Conservation (phyloP, 2,113 vertebrate genomes). For the Electrona antarctica region DNA sequence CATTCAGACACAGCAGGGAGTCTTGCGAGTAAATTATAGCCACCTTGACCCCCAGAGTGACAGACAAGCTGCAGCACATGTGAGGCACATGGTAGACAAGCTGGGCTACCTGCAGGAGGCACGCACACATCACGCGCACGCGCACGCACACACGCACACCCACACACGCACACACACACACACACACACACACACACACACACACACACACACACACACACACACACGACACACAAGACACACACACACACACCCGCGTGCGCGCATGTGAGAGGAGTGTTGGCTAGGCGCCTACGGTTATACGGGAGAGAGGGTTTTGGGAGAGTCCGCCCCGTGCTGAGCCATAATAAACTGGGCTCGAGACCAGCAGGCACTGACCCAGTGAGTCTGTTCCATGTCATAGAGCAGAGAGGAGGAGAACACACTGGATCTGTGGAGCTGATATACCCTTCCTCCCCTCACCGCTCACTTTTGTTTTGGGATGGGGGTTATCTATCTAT, state of each 20-base stretch:
- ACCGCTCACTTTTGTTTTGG: not conserved
- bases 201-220: not conserved
- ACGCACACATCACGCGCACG: not conserved
- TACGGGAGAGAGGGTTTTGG: not conserved
- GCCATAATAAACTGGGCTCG: slow-evolving; percentile 39
- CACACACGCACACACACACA: not conserved
- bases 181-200: not conserved
- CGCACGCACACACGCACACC: not conserved
- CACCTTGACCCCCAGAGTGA: not conserved
- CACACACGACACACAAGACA: not conserved
- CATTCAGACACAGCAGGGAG: not conserved
- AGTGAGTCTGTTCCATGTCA: slow-evolving; percentile 49
- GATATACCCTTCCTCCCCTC: not conserved
- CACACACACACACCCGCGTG: slow-evolving; percentile 13
- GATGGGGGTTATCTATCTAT: not conserved
- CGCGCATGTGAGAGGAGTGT: slow-evolving; percentile 20
- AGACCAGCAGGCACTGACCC: slow-evolving; percentile 47
- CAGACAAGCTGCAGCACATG: not conserved
- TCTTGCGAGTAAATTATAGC: slow-evolving; percentile 1
- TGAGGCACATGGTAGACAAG: not conserved
- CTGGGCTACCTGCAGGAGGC: not conserved
- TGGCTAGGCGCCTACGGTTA: slow-evolving; percentile 2
- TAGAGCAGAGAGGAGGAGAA: slow-evolving; percentile 14
- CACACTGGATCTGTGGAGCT: slow-evolving; percentile 11
- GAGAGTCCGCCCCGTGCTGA: slow-evolving; percentile 31